Conservation (phyloP, 2,113 vertebrate genomes). For the Pomatorhinus ruficollis region DNA sequence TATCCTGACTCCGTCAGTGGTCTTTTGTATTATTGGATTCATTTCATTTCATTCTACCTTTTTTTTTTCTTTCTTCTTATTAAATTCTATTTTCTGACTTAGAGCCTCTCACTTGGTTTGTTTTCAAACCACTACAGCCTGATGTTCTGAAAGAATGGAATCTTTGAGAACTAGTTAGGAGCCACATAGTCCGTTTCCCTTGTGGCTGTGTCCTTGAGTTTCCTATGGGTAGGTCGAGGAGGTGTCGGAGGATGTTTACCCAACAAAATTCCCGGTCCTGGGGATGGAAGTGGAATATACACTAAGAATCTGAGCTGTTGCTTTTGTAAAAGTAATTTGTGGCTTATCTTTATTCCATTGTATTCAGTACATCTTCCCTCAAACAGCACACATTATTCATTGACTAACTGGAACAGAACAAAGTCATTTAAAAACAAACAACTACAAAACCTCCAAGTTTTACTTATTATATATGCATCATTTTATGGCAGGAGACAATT, state of each 20-base stretch:
- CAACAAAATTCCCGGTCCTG: background rate
- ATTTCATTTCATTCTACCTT: too few species aligned
- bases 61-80: too few species aligned
- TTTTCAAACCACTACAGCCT: too few species aligned
- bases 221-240: background rate
- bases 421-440: background rate
- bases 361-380: background rate
- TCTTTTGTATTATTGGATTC: too few species aligned
- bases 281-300: background rate
- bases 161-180: background rate
- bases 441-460: background rate
- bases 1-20: too few species aligned
- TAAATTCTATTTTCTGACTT: too few species aligned
- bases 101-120: too few species aligned
- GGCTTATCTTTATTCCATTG: accelerated
- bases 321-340: background rate
- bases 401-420: background rate
- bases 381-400: background rate
- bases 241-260: background rate
- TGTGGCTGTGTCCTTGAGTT: too few species aligned
- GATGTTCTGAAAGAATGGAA: background rate
- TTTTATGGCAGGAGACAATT: background rate
- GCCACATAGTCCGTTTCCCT: background rate
- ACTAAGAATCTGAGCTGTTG: background rate
- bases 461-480: background rate